Base-by-base conservation (phyloP, 92 coral and sea anemone genomes). In the Parazoanthus swiftii region DNA sequence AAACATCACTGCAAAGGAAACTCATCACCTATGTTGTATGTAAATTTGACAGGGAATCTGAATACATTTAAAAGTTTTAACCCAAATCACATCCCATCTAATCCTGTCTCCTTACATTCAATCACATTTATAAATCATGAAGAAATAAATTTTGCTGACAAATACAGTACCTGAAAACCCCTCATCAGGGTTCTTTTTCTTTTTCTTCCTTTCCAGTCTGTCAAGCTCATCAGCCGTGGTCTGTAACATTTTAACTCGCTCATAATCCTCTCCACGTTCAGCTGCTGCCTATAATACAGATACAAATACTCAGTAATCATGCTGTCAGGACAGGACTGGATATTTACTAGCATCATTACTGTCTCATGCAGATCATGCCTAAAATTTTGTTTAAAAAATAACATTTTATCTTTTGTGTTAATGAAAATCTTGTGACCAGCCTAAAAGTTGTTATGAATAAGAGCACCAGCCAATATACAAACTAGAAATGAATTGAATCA, bases 91-190 rank as follows among this genome's bases (percentile, higher is more conserved):
- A 29, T 29, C 43, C 3, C 23, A 58, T 23, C 23, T 14, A 33
- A 74, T 33, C 36, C 18, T 33, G 0, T 74, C 79, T 74, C 46
- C 5, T 9, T 74, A 15, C 16, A 6, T 7, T 4, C 50, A 21
- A 74, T 33, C 26, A 33, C n/a, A 39, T 33, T 39, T 74, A 37
- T 42, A 29, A 29, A 29, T 29, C 33, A 10, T 44, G 58, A 66
- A 65, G 13, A n/a, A 56, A 54, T 38, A 29, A 13, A 5, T 42
- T 39, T 58, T 37, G 59, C n/a, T 46, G 8, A 6, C 26, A 44
- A 26, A 14, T n/a, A 96, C 98, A 26, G 8, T n/a, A 96, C 98
- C 98, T 85, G 99, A 95, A 82, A 97, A 97, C 16, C 99, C 99
- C 78, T 91, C 93, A 76, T 97, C 99, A 44, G 99, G 97, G 66